phyloP scores from a whole-genome alignment of 2,888 invertebrate species.

The Drosophila neotestacea region DNA sequence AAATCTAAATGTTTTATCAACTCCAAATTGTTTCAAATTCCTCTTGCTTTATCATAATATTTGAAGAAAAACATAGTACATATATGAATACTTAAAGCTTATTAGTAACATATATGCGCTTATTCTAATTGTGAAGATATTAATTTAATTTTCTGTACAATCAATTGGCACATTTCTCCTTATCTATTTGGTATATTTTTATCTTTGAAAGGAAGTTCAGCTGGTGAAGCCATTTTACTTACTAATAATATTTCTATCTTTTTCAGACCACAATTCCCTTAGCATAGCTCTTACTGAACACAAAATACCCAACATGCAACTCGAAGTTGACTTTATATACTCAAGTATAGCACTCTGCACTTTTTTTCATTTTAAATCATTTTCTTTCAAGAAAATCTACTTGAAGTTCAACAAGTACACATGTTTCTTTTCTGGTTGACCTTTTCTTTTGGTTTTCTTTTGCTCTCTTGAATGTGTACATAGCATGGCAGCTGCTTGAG shows the following conservation, averaged over 20 bases:
- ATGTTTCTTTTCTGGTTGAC: slow-evolving; percentile 13
- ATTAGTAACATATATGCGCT: too few species aligned
- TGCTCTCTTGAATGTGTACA: neutral
- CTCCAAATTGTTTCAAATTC: too few species aligned
- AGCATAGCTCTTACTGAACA: neutral
- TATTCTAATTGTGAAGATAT: too few species aligned
- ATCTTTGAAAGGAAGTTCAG: too few species aligned
- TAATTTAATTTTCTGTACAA: too few species aligned
- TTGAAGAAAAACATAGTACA: too few species aligned
- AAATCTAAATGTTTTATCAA: too few species aligned
- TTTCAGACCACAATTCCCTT: neutral
- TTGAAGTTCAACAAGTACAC: slow-evolving; percentile 34
- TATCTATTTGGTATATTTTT: too few species aligned
- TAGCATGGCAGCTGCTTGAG: neutral
- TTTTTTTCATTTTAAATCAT: slow-evolving; percentile 9
- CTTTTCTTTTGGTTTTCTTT: slow-evolving; percentile 13
- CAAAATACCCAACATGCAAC: neutral
- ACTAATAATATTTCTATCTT: neutral
- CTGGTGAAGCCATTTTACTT: too few species aligned
- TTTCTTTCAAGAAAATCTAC: slow-evolving; percentile 4
- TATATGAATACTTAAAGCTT: too few species aligned
- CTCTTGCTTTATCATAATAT: too few species aligned
- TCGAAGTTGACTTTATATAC: neutral
- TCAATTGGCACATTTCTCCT: too few species aligned
- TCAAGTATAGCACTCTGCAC: neutral